Evolutionary conservation across 2,888 invertebrate species (phyloP).

Genomic region (Microchrysa polita): DNA sequence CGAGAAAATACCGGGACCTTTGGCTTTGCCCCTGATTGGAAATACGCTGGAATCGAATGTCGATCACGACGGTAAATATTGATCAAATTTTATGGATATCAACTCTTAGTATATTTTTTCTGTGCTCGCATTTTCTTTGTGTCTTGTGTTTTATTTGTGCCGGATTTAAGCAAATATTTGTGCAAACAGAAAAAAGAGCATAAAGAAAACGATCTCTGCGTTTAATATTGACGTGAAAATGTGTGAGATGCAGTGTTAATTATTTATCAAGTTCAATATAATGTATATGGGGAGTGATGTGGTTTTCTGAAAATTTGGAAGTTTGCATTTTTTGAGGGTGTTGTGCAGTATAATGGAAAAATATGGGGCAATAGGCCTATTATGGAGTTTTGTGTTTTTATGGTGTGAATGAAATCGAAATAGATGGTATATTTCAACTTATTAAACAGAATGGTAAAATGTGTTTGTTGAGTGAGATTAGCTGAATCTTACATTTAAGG

Average conservation of each 20-base stretch:
- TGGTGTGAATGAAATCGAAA: too few relatives aligned
- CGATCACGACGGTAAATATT: conserved; percentile 68
- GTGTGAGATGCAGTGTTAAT: background rate
- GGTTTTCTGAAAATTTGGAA: background rate
- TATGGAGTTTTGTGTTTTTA: too few relatives aligned
- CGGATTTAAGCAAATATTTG: conserved; percentile 15
- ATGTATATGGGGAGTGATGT: too few relatives aligned
- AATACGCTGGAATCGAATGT: conserved; percentile 70
- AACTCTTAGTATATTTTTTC: background rate
- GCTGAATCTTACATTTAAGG: too few relatives aligned
- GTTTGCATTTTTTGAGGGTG: conserved; percentile 9
- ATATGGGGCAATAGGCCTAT: too few relatives aligned
- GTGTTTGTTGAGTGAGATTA: too few relatives aligned
- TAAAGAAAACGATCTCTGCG: background rate
- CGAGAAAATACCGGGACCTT: conserved; percentile 70
- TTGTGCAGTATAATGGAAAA: background rate
- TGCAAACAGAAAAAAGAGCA: background rate
- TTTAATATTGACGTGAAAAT: background rate
- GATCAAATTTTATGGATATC: too few relatives aligned
- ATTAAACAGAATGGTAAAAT: too few relatives aligned
- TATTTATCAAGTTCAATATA: background rate
- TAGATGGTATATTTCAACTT: too few relatives aligned
- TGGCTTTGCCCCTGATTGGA: conserved; percentile 69
- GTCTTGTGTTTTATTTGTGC: conserved; percentile 13
- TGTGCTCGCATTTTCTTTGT: conserved; percentile 1